phyloP scores from a whole-genome alignment of 2,797 vertebrate species.

The Rhinatrema bivittatum region DNA sequence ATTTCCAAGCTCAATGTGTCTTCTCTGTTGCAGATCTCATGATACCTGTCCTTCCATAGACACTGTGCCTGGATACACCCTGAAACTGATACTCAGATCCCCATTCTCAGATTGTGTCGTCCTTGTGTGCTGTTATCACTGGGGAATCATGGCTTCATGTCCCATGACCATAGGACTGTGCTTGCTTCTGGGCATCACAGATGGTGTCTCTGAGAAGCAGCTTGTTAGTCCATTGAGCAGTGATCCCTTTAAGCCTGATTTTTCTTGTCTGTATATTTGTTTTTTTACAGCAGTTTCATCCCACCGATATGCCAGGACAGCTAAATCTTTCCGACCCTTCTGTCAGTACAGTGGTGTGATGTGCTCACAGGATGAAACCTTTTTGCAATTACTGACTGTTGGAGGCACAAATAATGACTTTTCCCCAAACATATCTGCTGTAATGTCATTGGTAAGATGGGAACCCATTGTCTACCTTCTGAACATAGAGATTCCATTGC shows the following conservation, averaged over 20 bases:
- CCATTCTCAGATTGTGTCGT: too few species aligned
- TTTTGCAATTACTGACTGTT: constrained; percentile 30
- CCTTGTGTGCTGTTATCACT: too few species aligned
- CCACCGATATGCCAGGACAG: constrained; percentile 96
- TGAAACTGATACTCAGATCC: too few species aligned
- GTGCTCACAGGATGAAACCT: constrained; percentile 49
- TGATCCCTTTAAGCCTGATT: constrained; percentile 18
- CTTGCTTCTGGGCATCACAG: too few species aligned
- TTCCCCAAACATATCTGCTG: constrained; percentile 52
- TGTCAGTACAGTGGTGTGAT: constrained; percentile 97
- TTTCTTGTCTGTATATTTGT: constrained; percentile 66
- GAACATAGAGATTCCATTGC: constrained; percentile 37
- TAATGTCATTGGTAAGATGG: constrained; percentile 53
- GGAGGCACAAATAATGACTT: constrained; percentile 31
- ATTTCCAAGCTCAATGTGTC: too few species aligned
- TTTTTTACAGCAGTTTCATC: constrained; percentile 94
- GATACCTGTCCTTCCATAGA: too few species aligned
- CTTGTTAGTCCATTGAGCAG: too few species aligned
- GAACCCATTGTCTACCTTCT: constrained; percentile 52
- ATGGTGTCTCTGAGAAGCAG: too few species aligned
- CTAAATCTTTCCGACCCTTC: constrained; percentile 98
- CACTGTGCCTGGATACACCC: too few species aligned
- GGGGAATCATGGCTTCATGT: too few species aligned
- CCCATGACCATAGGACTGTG: too few species aligned
- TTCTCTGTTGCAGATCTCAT: too few species aligned